phyloP scores from a whole-genome alignment of 2,888 invertebrate genomes.

The Aquatica leii region DNA sequence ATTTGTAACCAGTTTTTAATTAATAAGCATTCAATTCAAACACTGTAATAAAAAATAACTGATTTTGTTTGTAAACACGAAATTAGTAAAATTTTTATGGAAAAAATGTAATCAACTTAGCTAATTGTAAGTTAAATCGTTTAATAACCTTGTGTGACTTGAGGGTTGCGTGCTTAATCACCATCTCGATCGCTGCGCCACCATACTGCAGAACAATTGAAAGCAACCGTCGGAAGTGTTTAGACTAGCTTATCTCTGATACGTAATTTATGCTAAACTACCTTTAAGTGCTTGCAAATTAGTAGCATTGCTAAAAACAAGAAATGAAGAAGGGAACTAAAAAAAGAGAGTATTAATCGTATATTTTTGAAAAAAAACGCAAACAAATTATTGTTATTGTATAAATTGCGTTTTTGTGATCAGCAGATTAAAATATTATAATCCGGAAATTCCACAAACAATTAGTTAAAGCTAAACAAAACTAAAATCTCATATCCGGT shows the following conservation, averaged over 20 bases:
- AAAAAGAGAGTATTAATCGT: neutral
- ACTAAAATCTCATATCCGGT: constrained; percentile 54
- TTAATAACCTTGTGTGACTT: constrained; percentile 33
- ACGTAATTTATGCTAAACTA: constrained; percentile 62
- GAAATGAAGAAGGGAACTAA: neutral
- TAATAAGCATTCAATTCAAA: no score
- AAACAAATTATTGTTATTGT: constrained; percentile 17
- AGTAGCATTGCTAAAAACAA: constrained; percentile 1
- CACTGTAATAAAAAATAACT: no score
- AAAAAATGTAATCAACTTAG: constrained; percentile 6
- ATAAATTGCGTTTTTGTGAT: constrained; percentile 27
- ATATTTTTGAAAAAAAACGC: no score
- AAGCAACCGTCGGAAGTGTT: constrained; percentile 60
- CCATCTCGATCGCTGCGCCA: constrained; percentile 41
- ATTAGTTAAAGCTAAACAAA: constrained; percentile 45
- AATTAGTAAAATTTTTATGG: no score
- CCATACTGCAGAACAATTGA: constrained; percentile 55
- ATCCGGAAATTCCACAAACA: constrained; percentile 36
- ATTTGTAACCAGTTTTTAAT: no score
- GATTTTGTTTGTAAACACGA: no score
- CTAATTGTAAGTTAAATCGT: constrained; percentile 26
- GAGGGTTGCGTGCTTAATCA: constrained; percentile 39
- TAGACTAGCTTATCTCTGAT: constrained; percentile 58
- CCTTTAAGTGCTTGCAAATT: constrained; percentile 61
- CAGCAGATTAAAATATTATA: constrained; percentile 27